Conservation (phyloP, 2,797 vertebrate genomes). For the Oreochromis mossambicus region DNA sequence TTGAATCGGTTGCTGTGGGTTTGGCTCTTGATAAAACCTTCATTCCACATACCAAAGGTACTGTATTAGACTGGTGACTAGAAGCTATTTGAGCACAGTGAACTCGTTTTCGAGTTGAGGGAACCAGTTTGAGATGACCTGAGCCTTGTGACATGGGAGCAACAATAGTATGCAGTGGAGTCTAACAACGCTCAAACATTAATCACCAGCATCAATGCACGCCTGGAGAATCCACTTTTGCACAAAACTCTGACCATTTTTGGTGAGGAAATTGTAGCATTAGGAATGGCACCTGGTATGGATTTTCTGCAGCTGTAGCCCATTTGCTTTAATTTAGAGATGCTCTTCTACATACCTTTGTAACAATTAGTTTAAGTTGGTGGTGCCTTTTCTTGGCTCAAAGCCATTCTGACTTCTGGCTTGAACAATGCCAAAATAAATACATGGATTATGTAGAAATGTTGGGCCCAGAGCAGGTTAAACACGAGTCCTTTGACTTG, state of each 20-base stretch:
- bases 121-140: fast-evolving
- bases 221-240: not conserved
- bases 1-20: not conserved
- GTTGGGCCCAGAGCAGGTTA: not conserved
- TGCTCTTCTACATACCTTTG: not conserved
- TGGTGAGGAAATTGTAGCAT: not conserved
- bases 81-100: not conserved
- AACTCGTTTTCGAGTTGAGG: fast-evolving
- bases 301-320: not conserved
- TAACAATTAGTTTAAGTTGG: not conserved
- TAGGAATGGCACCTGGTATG: not conserved
- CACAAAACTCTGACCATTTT: not conserved
- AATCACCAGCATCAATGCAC: not conserved
- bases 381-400: not conserved
- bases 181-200: fast-evolving
- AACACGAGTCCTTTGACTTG: not conserved
- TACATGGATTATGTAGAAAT: not conserved
- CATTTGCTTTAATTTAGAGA: not conserved
- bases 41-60: not conserved
- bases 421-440: not conserved
- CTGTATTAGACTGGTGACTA: too few relatives aligned
- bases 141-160: not conserved
- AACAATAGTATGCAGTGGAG: not conserved
- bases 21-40: fast-evolving
- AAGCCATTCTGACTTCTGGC: not conserved